Evolutionary conservation across 2,888 invertebrate genomes (phyloP), one percentile per base, ranked within the genome.

Genomic region (Tiphia femorata): DNA sequence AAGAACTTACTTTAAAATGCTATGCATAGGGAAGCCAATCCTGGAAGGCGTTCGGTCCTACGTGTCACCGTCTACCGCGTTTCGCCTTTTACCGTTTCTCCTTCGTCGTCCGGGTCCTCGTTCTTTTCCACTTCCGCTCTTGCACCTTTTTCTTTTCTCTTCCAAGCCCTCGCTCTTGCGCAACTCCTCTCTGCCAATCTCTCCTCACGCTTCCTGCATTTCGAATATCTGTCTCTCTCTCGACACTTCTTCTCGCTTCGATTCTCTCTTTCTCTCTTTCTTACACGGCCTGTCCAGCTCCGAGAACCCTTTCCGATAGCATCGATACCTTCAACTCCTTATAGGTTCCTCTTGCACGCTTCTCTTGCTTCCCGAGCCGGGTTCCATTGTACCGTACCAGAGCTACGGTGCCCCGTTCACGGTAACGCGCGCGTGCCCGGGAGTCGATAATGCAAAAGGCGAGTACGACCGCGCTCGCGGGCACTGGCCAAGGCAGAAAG

Each of bases 1-100:
- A 79, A 74, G 72, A 71, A 72, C 64, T 75, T 76, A 71, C 74
- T 80, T 79, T 75, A 79, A 80, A 80, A 78, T 80, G 76, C 75
- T 68, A 80, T 79, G 79, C 79, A 80, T 80, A 80, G 70, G 67
- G 63, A 76, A 78, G 72, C 62, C 67, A 69, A 76, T 76, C 66
- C 62, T 53, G 41, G 25, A 40, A 40, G 59, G 56, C 54, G 58
- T 65, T 63, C 62, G 52, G n/a, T n/a, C n/a, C 58, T 49, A 35
- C 53, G 21, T 33, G 55, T 61, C 49, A 21, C 42, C 12, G 25
- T 21, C 19, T 17, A 16, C 30, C 33, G 10, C 14, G 16, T 19
- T n/a, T 17, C 37, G 12, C 1, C 12, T 29, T 37, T 6, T 47
- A 14, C 41, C 16, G 16, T 17, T 10, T 16, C 23, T 25, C 4